Evolutionary conservation across 2,113 vertebrate genomes (phyloP), one percentile per base, ranked within the genome.

Genomic region (Patagioenas fasciata): DNA sequence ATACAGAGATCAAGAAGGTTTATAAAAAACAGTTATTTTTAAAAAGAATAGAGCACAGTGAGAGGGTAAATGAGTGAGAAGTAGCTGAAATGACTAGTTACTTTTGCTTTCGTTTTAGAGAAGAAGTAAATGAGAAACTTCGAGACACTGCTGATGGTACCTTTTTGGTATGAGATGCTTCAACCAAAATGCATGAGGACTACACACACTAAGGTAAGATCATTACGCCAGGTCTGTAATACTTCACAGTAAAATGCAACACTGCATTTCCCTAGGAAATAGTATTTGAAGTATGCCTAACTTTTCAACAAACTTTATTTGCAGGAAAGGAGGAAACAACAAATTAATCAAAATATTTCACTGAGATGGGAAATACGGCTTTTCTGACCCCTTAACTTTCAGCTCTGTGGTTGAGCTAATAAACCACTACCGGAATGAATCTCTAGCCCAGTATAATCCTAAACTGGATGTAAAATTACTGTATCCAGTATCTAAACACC

Each of bases 301-400:
- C 80, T 85, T 85, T 73, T 87, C 40, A 84, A 89, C 44, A 31
- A 95, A 69, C 34, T 88, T 73, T 26, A 19, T 93, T 96, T 97
- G 86, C 98, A 99, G 99, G 98, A 99, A 99, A 98, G 99, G 99
- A 94, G 99, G 99, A 95, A 99, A 99, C 98, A 99, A 99, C 97
- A 99, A 99, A 96, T 98, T 99, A 92, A 99, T 99, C 89, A 99
- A 99, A 96, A 99, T 99, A 96, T 99, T 99, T 98, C 99, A 99
- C 67, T 99, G 99, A 78, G 99, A 99, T 95, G 99, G 99, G 44
- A 99, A 99, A 97, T 99, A 99, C 0, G 99, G 99, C 96, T 99
- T 99, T 98, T 99, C 99, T 19, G 99, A 99, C 96, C 99, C 99
- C 19, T 97, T 99, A 96, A 99, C 99, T 11, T 99, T 99, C 98